Percentiles rank a stretch among this genome's conserved stretches.
phyloP scores from a whole-genome alignment of 2,113 vertebrate genomes.

The Circaetus cinerascens region DNA sequence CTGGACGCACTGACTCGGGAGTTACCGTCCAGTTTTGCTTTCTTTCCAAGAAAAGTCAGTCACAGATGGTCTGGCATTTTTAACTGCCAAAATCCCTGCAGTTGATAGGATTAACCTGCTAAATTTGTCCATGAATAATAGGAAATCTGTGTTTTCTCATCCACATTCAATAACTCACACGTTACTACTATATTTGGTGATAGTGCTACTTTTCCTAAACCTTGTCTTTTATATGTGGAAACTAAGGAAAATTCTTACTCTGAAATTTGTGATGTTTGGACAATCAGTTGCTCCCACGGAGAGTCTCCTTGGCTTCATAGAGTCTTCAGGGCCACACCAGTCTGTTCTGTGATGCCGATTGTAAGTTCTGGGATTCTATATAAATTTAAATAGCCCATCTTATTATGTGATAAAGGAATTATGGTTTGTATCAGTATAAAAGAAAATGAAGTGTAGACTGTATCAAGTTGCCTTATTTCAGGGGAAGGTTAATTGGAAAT shows the following conservation, averaged over 20 bases:
- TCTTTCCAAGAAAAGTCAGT: conserved; percentile 38
- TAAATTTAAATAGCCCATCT: neutral
- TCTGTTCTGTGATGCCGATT: neutral
- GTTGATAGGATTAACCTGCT: conserved; percentile 22
- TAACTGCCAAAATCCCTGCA: neutral
- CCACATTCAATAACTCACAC: neutral
- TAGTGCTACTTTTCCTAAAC: neutral
- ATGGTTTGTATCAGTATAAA: neutral
- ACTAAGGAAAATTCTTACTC: neutral
- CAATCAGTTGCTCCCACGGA: neutral
- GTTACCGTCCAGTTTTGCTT: conserved; percentile 1
- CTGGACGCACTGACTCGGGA: neutral
- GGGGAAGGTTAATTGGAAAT: neutral
- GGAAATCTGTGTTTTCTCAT: neutral
- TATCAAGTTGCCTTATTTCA: neutral
- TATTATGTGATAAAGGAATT: neutral
- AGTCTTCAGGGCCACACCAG: neutral
- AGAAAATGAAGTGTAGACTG: neutral
- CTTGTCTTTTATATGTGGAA: neutral
- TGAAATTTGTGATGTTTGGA: neutral
- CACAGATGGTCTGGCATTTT: conserved; percentile 28
- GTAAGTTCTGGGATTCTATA: neutral
- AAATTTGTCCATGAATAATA: conserved; percentile 22
- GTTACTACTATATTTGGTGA: neutral
- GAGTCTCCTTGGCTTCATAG: neutral